Conservation (phyloP, 2,888 invertebrate genomes). For the Dorcus hopei region DNA sequence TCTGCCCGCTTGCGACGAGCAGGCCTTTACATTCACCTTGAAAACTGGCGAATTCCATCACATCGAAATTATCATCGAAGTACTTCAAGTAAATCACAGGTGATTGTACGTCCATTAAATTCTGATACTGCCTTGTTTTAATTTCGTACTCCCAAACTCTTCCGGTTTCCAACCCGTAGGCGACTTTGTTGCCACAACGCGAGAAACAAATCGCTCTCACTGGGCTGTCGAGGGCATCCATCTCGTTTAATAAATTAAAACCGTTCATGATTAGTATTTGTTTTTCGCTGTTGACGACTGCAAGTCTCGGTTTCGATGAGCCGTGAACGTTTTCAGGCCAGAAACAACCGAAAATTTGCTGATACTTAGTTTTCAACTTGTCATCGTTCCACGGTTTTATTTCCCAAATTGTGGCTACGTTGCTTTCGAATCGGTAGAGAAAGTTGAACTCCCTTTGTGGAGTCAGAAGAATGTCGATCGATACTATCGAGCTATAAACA, state of each 20-base stretch:
- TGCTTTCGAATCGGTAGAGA: slow-evolving; percentile 4
- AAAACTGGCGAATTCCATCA: background rate
- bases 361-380: background rate
- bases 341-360: slow-evolving; percentile 11
- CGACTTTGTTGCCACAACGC: slow-evolving; percentile 36
- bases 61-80: slow-evolving; percentile 20
- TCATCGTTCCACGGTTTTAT: background rate
- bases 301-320: slow-evolving; percentile 2
- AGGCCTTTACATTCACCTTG: background rate
- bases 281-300: slow-evolving; percentile 30
- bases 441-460: background rate
- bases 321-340: slow-evolving; percentile 11
- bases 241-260: slow-evolving; percentile 34
- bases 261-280: slow-evolving; percentile 37
- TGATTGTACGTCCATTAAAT: slow-evolving; percentile 25
- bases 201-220: slow-evolving; percentile 39
- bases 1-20: slow-evolving; percentile 20
- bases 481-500: slow-evolving; percentile 1
- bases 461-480: slow-evolving; percentile 2
- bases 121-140: slow-evolving; percentile 27
- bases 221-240: slow-evolving; percentile 23
- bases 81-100: slow-evolving; percentile 31
- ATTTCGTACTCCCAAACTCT: slow-evolving; percentile 34
- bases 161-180: slow-evolving; percentile 39
- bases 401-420: background rate